Percentiles rank a stretch among this genome's conserved stretches.
Conservation (phyloP, 2,113 vertebrate species). For the Salminus brasiliensis region DNA sequence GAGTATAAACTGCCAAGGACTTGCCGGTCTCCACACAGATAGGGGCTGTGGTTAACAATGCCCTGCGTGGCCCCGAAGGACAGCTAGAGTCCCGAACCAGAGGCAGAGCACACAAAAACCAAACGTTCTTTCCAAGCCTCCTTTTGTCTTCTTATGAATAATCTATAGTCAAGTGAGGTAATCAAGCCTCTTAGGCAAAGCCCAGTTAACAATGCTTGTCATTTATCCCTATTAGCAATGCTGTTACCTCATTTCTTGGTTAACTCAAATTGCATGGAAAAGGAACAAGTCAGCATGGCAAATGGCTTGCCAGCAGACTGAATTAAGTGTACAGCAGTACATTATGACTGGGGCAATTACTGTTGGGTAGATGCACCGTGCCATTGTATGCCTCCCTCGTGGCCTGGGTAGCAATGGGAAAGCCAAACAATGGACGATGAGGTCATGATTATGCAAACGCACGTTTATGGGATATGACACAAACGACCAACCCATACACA, state of each 20-base stretch:
- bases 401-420: slow-evolving; percentile 40
- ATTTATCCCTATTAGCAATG: slow-evolving; percentile 71
- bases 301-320: slow-evolving; percentile 61
- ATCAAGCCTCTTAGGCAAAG: slow-evolving; percentile 66
- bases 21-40: slow-evolving; percentile 45
- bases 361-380: slow-evolving; percentile 36
- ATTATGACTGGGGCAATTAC: slow-evolving; percentile 57
- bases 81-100: slow-evolving; percentile 52
- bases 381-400: slow-evolving; percentile 50
- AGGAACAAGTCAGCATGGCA: slow-evolving; percentile 70
- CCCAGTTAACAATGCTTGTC: slow-evolving; percentile 65
- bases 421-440: slow-evolving; percentile 51
- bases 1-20: slow-evolving; percentile 55
- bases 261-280: slow-evolving; percentile 75
- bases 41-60: slow-evolving; percentile 53
- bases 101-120: slow-evolving; percentile 57
- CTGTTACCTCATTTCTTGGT: slow-evolving; percentile 76
- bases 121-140: slow-evolving; percentile 55
- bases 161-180: slow-evolving; percentile 70
- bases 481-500: slow-evolving; percentile 33
- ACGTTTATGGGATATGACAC: slow-evolving; percentile 56
- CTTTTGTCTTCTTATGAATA: slow-evolving; percentile 76
- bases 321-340: slow-evolving; percentile 64
- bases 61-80: slow-evolving; percentile 39
- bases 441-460: slow-evolving; percentile 59